Evolutionary conservation across 2,113 vertebrate species (phyloP).

Genomic region (Alethe castanea): DNA sequence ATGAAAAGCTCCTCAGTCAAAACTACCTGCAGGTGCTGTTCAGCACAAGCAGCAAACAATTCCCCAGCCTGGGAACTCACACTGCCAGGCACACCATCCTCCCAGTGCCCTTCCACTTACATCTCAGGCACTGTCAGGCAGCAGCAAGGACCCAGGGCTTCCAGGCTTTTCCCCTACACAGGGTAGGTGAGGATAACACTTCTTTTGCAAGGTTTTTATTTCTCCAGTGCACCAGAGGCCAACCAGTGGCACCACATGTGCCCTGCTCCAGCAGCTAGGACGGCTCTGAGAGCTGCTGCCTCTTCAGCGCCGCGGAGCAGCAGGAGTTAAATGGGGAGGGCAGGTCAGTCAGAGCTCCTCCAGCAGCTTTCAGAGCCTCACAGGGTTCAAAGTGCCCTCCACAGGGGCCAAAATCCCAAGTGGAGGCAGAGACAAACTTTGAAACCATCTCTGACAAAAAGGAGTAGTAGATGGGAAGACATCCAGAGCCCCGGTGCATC

Average conservation of each 20-base stretch:
- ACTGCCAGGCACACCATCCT: accelerated
- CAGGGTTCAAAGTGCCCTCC: background rate
- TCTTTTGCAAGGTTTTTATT: background rate
- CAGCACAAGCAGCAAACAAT: background rate
- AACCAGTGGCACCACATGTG: background rate
- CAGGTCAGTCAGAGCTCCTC: background rate
- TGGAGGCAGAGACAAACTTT: background rate
- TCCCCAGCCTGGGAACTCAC: accelerated
- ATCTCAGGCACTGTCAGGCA: background rate
- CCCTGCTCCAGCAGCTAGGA: accelerated
- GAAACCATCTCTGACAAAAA: background rate
- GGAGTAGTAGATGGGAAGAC: background rate
- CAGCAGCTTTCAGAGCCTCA: accelerated
- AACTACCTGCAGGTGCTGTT: background rate
- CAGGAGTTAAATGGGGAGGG: accelerated
- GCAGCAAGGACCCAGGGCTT: background rate
- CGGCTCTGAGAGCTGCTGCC: background rate
- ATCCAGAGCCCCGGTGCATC: background rate
- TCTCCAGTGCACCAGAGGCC: background rate
- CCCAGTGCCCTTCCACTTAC: background rate
- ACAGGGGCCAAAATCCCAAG: background rate
- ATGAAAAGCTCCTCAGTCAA: background rate
- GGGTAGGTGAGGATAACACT: background rate
- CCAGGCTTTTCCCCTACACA: background rate
- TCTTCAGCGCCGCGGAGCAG: background rate